Conservation (phyloP, 2,888 invertebrate genomes). For the Heteromurus nitidus region DNA sequence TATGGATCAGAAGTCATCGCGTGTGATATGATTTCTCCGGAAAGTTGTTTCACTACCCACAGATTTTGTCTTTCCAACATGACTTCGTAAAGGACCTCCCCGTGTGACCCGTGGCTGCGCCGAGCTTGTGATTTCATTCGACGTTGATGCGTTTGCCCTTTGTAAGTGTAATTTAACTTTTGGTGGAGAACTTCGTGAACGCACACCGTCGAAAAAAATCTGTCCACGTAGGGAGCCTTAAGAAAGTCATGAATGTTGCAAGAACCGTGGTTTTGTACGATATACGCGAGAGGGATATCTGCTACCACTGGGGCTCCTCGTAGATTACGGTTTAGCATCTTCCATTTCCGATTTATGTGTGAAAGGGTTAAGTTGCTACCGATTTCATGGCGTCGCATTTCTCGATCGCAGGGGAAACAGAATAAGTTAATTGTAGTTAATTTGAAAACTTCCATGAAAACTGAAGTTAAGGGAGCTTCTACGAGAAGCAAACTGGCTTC, state of each 20-base stretch:
- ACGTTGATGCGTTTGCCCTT: not conserved
- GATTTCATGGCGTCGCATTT: not conserved
- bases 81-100: not conserved
- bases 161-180: slow-evolving; percentile 1
- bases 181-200: slow-evolving; percentile 1
- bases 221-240: not conserved
- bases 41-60: not conserved
- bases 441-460: not conserved
- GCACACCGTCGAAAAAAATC: not conserved
- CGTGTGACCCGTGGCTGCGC: not conserved
- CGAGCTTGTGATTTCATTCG: not conserved
- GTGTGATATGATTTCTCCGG: not conserved
- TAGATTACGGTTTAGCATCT: not conserved
- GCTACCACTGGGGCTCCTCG: not conserved
- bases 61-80: not conserved
- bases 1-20: slow-evolving; percentile 8
- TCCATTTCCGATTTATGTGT: not conserved
- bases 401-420: not conserved
- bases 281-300: not conserved
- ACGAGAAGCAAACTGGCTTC: not conserved
- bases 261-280: not conserved
- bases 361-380: not conserved
- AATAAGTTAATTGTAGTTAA: not conserved
- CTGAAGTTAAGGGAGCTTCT: not conserved
- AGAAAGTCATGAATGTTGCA: not conserved